Percentiles rank a stretch among this genome's conserved stretches.
These are phyloP conservation scores for Glaucopsyche alexis DNA, from an alignment of 2,888 invertebrate species.

Conservation along the genomic window DNA sequence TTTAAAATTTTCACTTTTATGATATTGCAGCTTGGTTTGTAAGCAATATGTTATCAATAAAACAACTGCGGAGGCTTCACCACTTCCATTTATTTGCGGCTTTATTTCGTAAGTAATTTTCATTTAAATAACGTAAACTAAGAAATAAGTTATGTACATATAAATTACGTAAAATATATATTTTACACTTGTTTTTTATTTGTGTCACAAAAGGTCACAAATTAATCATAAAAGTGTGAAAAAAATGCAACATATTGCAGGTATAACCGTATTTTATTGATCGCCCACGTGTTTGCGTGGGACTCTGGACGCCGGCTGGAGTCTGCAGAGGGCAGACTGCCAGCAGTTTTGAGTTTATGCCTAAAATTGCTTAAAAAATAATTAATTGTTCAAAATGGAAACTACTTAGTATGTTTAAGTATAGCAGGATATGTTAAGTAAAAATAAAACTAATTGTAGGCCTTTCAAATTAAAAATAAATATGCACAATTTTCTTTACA, in stretches of 20 bases:
- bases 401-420: no score
- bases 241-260: not conserved
- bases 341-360: no score
- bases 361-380: no score
- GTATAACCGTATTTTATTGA: not conserved
- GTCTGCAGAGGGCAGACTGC: no score
- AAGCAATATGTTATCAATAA: constrained; percentile 86
- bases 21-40: constrained; percentile 84
- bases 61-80: constrained; percentile 87
- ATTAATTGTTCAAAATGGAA: no score
- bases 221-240: not conserved
- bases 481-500: not conserved
- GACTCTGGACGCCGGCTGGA: not conserved
- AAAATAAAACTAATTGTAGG: no score
- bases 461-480: not conserved
- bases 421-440: no score
- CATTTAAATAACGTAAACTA: not conserved
- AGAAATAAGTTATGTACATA: not conserved
- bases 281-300: not conserved
- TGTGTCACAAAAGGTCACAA: not conserved
- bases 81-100: constrained; percentile 88
- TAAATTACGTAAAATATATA: not conserved
- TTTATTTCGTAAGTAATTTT: constrained; percentile 83
- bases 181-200: not conserved
- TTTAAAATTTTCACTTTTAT: constrained; percentile 29